These are phyloP conservation scores for Aphis gossypii DNA, from an alignment of 1,140 invertebrate species.

Conservation along the genomic window DNA sequence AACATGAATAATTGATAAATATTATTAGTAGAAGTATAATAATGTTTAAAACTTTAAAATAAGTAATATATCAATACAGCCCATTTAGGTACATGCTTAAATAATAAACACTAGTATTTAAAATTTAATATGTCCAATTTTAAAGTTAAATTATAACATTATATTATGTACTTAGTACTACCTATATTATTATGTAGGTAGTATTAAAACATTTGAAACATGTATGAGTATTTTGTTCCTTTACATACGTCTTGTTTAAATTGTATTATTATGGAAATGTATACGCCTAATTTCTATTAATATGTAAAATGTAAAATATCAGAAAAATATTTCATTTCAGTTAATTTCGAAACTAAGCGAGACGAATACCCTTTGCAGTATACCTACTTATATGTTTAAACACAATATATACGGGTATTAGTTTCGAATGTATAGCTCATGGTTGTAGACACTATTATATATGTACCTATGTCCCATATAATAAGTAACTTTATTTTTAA, in stretches of 20 bases:
- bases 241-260: not conserved
- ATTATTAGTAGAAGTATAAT: not conserved
- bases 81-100: not conserved
- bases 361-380: not conserved
- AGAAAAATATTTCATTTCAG: slow-evolving; percentile 10
- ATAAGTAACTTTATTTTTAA: not conserved
- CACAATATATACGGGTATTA: not conserved
- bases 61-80: not conserved
- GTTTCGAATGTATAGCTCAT: not conserved
- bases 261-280: slow-evolving; percentile 19
- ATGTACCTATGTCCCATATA: too few relatives aligned
- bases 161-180: not conserved
- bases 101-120: not conserved
- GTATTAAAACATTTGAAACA: not conserved
- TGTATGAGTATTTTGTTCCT: not conserved
- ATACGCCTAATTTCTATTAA: not conserved
- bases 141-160: not conserved
- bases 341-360: slow-evolving; percentile 18
- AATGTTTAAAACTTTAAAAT: not conserved
- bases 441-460: not conserved
- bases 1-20: not conserved
- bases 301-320: slow-evolving; percentile 25
- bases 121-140: slow-evolving; percentile 18
- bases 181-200: too few relatives aligned
- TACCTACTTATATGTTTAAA: not conserved